Percentiles rank a stretch among this genome's conserved stretches.
Evolutionary conservation across 1,140 invertebrate genomes (phyloP).

Genomic region (Meloidogyne chitwoodi): DNA sequence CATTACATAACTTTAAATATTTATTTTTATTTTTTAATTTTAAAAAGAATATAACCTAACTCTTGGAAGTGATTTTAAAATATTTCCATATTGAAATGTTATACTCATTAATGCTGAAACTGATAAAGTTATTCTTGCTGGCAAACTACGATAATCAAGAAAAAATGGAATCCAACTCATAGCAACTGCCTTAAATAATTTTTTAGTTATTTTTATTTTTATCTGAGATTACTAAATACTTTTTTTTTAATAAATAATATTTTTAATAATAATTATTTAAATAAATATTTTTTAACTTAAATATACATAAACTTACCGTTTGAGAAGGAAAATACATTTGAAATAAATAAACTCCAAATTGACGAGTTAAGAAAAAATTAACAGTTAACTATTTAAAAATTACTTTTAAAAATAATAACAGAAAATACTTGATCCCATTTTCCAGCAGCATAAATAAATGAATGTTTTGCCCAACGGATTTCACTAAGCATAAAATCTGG

Average conservation of each 20-base stretch:
- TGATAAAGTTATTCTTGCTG: conserved; percentile 63
- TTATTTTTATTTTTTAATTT: neutral
- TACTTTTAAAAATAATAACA: neutral
- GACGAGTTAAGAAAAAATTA: conserved; percentile 62
- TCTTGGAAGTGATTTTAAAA: conserved; percentile 53
- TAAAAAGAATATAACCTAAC: conserved; percentile 38
- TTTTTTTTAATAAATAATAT: too few species aligned
- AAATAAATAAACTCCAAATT: conserved; percentile 63
- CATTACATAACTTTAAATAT: conserved; percentile 34
- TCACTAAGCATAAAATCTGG: conserved; percentile 56
- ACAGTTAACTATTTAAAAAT: conserved; percentile 56
- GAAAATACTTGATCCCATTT: conserved; percentile 31
- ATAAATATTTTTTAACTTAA: too few species aligned
- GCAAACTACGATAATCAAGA: conserved; percentile 62
- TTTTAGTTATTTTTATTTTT: neutral
- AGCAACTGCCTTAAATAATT: conserved; percentile 28
- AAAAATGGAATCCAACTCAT: conserved; percentile 65
- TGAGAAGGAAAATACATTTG: conserved; percentile 58
- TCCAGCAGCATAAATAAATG: conserved; percentile 55
- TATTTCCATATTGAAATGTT: conserved; percentile 58
- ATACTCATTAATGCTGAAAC: conserved; percentile 47
- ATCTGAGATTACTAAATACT: too few species aligned
- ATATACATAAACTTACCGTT: conserved; percentile 5
- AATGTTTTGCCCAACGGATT: conserved; percentile 55
- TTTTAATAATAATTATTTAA: too few species aligned